Conservation (phyloP, 92 coral and sea anemone species). For the Porites lobata region DNA sequence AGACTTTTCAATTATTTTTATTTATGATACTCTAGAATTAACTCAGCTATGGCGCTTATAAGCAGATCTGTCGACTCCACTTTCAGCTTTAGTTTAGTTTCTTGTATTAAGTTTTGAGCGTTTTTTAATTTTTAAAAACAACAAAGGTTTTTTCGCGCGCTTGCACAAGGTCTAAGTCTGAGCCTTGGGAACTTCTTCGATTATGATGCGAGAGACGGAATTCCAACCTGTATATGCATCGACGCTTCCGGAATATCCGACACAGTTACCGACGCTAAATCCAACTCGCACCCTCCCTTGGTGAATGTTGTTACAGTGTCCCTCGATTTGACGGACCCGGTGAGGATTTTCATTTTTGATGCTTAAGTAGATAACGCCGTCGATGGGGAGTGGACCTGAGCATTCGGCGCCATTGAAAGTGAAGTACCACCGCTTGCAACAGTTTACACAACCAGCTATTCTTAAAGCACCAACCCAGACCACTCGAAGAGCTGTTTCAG, state of each 20-base stretch:
- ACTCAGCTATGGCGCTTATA: too few relatives aligned
- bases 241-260: neutral
- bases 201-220: neutral
- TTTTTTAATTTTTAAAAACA: neutral
- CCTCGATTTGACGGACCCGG: neutral
- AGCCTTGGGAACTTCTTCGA: neutral
- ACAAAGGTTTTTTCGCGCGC: neutral
- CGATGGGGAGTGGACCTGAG: neutral
- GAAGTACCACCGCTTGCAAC: neutral
- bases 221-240: neutral
- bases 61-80: too few relatives aligned
- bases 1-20: too few relatives aligned
- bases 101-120: neutral
- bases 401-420: neutral
- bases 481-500: neutral
- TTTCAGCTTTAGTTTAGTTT: too few relatives aligned
- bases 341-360: neutral
- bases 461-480: neutral
- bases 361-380: neutral
- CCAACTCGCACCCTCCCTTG: neutral
- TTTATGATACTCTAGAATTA: too few relatives aligned
- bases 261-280: neutral
- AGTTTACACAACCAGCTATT: neutral
- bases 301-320: neutral
- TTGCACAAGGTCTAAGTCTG: neutral